phyloP scores from a whole-genome alignment of 2,797 vertebrate genomes.

The Lophius americanus region DNA sequence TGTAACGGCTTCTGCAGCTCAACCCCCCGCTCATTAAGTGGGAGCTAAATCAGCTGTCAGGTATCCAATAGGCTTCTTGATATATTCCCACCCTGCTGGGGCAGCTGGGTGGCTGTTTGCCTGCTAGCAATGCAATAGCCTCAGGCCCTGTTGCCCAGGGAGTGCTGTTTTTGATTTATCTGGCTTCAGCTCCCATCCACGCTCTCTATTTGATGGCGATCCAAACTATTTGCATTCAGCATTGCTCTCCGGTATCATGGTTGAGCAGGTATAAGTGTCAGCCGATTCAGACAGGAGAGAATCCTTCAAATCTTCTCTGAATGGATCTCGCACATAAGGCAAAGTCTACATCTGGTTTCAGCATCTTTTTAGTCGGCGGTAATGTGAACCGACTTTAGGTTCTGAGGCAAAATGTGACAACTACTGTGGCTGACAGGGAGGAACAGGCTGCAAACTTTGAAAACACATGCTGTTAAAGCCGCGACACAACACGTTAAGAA shows the following conservation, averaged over 20 bases:
- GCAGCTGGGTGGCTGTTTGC: conserved; percentile 69
- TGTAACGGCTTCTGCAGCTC: conserved; percentile 58
- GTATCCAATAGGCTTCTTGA: conserved; percentile 65
- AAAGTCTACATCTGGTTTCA: background rate
- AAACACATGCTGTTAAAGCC: too few species aligned
- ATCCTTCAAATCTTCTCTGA: background rate
- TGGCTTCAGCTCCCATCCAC: conserved; percentile 48
- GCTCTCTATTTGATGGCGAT: conserved; percentile 35
- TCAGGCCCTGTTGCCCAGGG: conserved; percentile 53
- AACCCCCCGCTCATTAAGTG: conserved; percentile 62
- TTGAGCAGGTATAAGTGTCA: conserved; percentile 26
- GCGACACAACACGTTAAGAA: too few species aligned
- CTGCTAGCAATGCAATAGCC: conserved; percentile 73
- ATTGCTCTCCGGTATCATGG: conserved; percentile 26
- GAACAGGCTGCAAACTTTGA: too few species aligned
- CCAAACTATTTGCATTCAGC: conserved; percentile 33
- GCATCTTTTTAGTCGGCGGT: background rate
- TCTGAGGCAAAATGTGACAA: background rate
- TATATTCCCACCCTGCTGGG: conserved; percentile 60
- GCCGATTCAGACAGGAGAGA: background rate
- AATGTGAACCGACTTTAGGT: background rate
- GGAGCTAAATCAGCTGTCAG: conserved; percentile 73
- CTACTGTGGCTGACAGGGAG: too few species aligned
- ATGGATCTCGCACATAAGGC: background rate
- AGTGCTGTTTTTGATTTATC: conserved; percentile 65